Base-by-base conservation (phyloP, 23 tunicate genomes). In the Ascidia mentula region DNA sequence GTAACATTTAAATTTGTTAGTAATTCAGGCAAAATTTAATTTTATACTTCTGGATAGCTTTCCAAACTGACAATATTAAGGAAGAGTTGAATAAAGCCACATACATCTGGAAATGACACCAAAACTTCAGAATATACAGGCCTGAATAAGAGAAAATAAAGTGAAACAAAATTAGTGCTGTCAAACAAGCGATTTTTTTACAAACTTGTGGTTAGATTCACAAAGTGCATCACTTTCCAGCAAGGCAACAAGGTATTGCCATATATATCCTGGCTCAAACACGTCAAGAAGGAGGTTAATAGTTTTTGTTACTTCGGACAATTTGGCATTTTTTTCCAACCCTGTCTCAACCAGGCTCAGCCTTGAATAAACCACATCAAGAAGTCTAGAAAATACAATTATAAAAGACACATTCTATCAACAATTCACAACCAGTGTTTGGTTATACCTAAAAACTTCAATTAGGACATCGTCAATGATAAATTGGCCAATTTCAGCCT, bases 401-500 rank as follows among this genome's bases (percentile, higher is more conserved):
- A n/a, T n/a, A n/a, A n/a, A n/a, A n/a, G n/a, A n/a, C n/a, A n/a
- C n/a, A n/a, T n/a, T n/a, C n/a, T n/a, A n/a, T n/a, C n/a, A n/a
- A n/a, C n/a, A n/a, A n/a, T n/a, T 5, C 24, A 28, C 24, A 53
- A 20, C 4, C 22, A 42, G 53, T 5, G 28, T 20, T 5, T 45
- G 24, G 18, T 20, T 18, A 9, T 39, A 88, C 93, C 93, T 77
- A 42, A 88, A 88, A 24, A 82, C 87, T 32, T 77, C 78, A 34
- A 88, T n/a, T 45, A 88, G 32, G 8, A 88, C 74, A 69, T 83
- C 86, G 18, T 93, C 91, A 36, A 93, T 60, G 6, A 93, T 45
- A 12, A 84, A 60, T 20, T 94, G 89, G 12, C 98, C 98, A 46
- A 93, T 73, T 72, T 93, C 98, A 6, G 89, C 38, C 40, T 93